Percentiles rank a stretch among this genome's conserved stretches.
These are phyloP conservation scores for Drosophila bunnanda DNA, from an alignment of 2,888 invertebrate genomes.

Conservation along the genomic window DNA sequence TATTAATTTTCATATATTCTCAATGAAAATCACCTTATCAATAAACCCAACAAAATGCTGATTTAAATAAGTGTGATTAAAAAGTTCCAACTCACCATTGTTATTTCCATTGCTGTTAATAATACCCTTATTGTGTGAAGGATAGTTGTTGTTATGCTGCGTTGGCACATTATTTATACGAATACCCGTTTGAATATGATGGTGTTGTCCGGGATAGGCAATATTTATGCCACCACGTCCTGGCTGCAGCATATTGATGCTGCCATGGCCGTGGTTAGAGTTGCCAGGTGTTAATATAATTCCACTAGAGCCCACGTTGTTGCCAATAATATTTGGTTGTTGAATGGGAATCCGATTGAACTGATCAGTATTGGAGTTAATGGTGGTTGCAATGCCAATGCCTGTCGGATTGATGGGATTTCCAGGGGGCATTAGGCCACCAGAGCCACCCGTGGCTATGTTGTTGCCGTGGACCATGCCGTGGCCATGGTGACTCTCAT, in stretches of 20 bases:
- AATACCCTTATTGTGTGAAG: constrained; percentile 81
- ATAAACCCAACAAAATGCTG: neutral
- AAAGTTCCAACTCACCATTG: constrained; percentile 61
- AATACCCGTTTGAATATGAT: constrained; percentile 82
- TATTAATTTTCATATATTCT: too few relatives aligned
- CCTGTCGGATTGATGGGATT: constrained; percentile 43
- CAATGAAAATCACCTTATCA: too few relatives aligned
- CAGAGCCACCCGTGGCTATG: constrained; percentile 69
- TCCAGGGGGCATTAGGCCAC: constrained; percentile 66
- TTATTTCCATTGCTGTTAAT: constrained; percentile 63
- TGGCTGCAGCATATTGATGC: constrained; percentile 78
- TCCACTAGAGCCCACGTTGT: constrained; percentile 72
- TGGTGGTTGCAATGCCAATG: constrained; percentile 75
- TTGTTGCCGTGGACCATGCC: constrained; percentile 71
- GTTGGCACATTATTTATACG: constrained; percentile 84
- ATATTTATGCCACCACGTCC: constrained; percentile 69
- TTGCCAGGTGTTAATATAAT: constrained; percentile 75
- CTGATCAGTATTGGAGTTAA: constrained; percentile 84
- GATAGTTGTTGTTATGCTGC: constrained; percentile 80
- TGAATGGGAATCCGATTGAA: constrained; percentile 84
- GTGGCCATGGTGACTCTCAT: constrained; percentile 64
- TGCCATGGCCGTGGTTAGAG: constrained; percentile 77
- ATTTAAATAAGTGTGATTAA: neutral
- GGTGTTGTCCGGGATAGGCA: constrained; percentile 74
- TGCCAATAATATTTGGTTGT: constrained; percentile 80